Percentiles rank a stretch among this genome's conserved stretches.
Evolutionary conservation across 2,113 vertebrate genomes (phyloP).

Genomic region (Crotalus horridus): DNA sequence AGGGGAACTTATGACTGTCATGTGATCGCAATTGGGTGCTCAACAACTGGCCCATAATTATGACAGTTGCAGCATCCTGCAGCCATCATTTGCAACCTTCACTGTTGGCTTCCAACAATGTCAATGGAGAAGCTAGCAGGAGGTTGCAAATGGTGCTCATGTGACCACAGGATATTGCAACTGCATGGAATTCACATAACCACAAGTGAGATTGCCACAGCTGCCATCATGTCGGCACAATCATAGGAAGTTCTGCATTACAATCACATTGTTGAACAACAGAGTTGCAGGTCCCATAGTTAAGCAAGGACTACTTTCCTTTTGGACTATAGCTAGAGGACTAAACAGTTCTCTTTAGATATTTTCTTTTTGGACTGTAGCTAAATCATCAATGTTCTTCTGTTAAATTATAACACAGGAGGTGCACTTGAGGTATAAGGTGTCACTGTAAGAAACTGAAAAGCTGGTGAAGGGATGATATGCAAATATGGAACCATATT

Average conservation of each 20-base stretch:
- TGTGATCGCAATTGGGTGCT: neutral
- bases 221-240: neutral
- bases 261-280: neutral
- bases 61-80: neutral
- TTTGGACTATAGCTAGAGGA: neutral
- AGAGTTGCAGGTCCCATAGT: neutral
- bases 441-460: neutral
- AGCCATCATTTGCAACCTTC: neutral
- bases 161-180: neutral
- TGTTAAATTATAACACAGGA: neutral
- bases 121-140: neutral
- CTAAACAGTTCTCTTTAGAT: too few species aligned
- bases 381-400: neutral
- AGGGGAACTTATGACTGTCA: neutral
- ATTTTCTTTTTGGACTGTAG: neutral
- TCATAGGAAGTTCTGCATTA: neutral
- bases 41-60: neutral
- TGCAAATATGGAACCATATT: neutral
- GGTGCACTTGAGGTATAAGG: neutral
- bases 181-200: neutral
- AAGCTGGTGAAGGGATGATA: neutral
- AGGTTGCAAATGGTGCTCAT: neutral
- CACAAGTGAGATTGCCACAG: neutral
- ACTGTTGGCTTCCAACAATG: neutral
- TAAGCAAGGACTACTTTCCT: neutral